A percentile compares a stretch with the other conserved stretches of the same genome.
Conservation (phyloP, 2,113 vertebrate genomes). For the Paracyprichromis sp. region DNA sequence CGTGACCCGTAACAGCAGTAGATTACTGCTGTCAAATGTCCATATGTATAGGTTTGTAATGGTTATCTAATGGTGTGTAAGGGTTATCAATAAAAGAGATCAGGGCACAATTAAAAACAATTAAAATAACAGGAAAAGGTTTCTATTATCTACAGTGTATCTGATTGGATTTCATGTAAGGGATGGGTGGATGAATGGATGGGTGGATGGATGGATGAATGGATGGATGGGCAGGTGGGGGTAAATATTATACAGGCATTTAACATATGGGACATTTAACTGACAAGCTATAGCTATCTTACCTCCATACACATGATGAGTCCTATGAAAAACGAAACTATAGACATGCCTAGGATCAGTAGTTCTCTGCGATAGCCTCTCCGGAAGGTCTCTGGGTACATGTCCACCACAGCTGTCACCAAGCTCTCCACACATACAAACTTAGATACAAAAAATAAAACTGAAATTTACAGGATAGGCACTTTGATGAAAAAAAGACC, state of each 20-base stretch:
- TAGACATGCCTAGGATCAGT: constrained; percentile 86
- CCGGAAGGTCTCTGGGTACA: constrained; percentile 95
- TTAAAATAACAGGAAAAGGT: neutral
- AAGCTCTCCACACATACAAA: constrained; percentile 98
- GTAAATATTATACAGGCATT: neutral
- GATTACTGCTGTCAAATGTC: neutral
- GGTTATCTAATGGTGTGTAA: neutral
- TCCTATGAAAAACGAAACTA: constrained; percentile 86
- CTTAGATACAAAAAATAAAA: constrained; percentile 55
- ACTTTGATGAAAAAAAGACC: neutral
- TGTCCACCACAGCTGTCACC: constrained; percentile 93
- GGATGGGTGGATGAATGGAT: neutral
- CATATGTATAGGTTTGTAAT: neutral
- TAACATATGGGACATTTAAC: neutral
- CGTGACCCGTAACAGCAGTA: neutral
- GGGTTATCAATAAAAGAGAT: neutral
- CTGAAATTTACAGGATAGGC: neutral
- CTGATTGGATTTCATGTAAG: neutral
- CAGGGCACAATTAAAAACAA: neutral
- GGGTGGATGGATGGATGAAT: neutral
- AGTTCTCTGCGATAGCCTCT: constrained; percentile 90
- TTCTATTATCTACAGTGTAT: neutral
- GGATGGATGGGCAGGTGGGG: neutral
- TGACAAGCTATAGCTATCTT: constrained; percentile 27
- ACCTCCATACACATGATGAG: constrained; percentile 97